Base-by-base conservation (phyloP, 2,113 vertebrate genomes). In the Oreochromis aureus region DNA sequence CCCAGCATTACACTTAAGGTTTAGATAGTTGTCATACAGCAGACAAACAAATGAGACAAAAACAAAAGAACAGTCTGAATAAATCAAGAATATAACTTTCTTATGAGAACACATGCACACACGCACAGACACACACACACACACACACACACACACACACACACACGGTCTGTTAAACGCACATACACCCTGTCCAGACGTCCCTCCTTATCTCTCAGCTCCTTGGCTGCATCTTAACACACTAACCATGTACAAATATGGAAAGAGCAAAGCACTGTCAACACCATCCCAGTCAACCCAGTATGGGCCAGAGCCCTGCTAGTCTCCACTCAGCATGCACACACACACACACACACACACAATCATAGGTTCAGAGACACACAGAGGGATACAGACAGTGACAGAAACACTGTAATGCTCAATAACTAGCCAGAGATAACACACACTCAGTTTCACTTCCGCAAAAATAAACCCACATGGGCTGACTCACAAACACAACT, bases 231-330 rank as follows among this genome's bases (percentile, higher is more conserved):
- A 81, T 91, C 91, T 93, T 92, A 83, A 90, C 85, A 90, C 90
- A 73, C 84, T 86, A 83, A 86, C 87, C 86, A 85, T 92, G 92
- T 82, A 92, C 91, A 90, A 94, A 94, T 92, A 94, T 88, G 90
- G 93, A 90, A 18, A 85, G 46, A 90, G 84, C 79, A 86, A 89
- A 87, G 80, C 54, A 81, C 84, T 89, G 86, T 89, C 81, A 90
- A 86, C 89, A 82, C 85, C 81, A 80, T 81, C 63, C 86, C 81
- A 91, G 85, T 82, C 87, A 19, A 82, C 90, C 89, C 88, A 86
- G 89, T 84, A 86, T 87, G 86, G 73, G 69, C 63, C 69, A 61
- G 18, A 16, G 44, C 39, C 30, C 36, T 10, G 4, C 30, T 73
- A 34, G 3, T 79, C 54, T 46, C 44, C 5, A 16, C 18, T 41